A percentile compares a stretch with the other conserved stretches of the same genome.
Evolutionary conservation across 2,888 invertebrate genomes (phyloP).

Genomic region (Callosobruchus maculatus): DNA sequence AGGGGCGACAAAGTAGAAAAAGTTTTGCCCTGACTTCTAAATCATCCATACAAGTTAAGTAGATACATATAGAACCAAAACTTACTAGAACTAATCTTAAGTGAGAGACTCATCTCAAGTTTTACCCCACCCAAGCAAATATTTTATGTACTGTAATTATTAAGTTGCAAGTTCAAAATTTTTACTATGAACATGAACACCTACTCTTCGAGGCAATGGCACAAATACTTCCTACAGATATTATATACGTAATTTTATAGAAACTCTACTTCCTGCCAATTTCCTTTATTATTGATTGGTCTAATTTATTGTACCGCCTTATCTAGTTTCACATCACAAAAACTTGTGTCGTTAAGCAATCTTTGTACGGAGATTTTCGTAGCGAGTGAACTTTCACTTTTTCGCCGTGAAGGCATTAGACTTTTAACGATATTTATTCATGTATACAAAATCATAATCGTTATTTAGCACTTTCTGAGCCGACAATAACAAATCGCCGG

Average conservation of each 20-base stretch:
- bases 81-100: too few relatives aligned
- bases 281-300: background rate
- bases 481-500: background rate
- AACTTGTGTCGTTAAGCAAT: background rate
- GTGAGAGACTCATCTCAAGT: too few relatives aligned
- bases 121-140: too few relatives aligned
- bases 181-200: too few relatives aligned
- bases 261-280: background rate
- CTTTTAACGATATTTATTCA: background rate
- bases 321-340: background rate
- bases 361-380: background rate
- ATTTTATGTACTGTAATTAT: too few relatives aligned
- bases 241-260: background rate
- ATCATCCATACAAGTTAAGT: too few relatives aligned
- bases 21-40: too few relatives aligned
- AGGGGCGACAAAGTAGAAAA: too few relatives aligned
- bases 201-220: too few relatives aligned
- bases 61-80: too few relatives aligned
- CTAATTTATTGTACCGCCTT: background rate
- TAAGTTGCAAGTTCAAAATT: too few relatives aligned
- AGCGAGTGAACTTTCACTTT: background rate
- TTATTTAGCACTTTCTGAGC: background rate
- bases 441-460: background rate
- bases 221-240: background rate
- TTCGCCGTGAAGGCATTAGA: background rate